Evolutionary conservation across 2,113 vertebrate genomes (phyloP), one percentile per base, ranked within the genome.

Genomic region (Chloroceryle aenea): DNA sequence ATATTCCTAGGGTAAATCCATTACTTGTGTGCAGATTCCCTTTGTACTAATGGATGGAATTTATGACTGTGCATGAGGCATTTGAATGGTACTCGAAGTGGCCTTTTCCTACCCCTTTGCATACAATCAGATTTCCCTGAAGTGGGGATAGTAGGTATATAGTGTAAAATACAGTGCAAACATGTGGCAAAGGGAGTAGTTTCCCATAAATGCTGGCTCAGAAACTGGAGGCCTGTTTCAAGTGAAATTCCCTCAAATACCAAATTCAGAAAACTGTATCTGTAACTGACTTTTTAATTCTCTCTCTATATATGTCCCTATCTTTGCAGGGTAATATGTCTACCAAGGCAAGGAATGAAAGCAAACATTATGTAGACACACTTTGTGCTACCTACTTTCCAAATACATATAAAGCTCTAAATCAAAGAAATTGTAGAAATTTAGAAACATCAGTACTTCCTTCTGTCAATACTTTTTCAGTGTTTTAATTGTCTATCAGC

Each of bases 381-480:
- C 38, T 78, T 85, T 91, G 30, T 40, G 77, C n/a, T 77, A 91
- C 58, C 53, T 87, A 48, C 50, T 89, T 58, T 77, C 59, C 61
- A 87, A 90, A 94, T 42, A 81, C 14, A 66, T 23, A 78, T 45
- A 95, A 95, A 93, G 56, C 72, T 90, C 55, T 66, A 92, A 85
- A 85, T 83, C 77, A 90, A 95, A 97, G 52, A 95, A 96, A 87
- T 72, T 34, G 69, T 22, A 95, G 69, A 93, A 84, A 91, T 77
- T 83, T 67, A 90, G 59, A 97, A 93, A 85, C 78, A 66, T 68
- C 91, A 97, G n/a, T 69, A 68, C 47, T 73, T 93, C 85, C 95
- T 94, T 62, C 15, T 81, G 88, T 98, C 97, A 98, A 98, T 97
- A 97, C 72, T 96, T 95, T 81, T 85, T 67, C 76, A 97, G 69